Base-by-base conservation (phyloP, 1,140 invertebrate genomes). In the Bombus pyrosoma region DNA sequence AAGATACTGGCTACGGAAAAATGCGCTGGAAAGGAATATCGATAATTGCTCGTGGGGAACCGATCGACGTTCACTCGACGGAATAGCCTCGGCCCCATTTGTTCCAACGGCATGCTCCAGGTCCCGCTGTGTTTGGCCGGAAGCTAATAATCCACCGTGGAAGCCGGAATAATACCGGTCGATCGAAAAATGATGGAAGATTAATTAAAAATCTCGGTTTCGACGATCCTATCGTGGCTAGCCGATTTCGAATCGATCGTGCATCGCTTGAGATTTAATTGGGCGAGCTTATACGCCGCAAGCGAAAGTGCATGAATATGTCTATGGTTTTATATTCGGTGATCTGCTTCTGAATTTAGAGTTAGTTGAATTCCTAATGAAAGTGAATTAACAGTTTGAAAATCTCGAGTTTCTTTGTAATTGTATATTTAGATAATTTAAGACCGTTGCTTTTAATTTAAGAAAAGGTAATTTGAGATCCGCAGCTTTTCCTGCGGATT, bases 11-110 rank as follows among this genome's bases (percentile, higher is more conserved):
- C 18, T 41, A 53, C 41, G 83, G 77, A 85, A 85, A 85, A 85
- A 80, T 72, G 76, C 57, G 41, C 53, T 57, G 64, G 68, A 59
- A 39, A 85, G 77, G 57, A 62, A 85, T 73, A 80, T 73, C 53
- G 83, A 73, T 85, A 85, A 84, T 84, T 85, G 66, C 57, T 69
- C 74, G 74, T 83, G 81, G 74, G 73, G 74, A 83, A 77, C 81
- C 74, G 74, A 77, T 83, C 74, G 81, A 43, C 32, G 25, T 32
- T 62, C 72, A 28, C 59, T 47, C 25, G 34, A 18, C 1, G 53
- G 39, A 76, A 66, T 66, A 74, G 47, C 34, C 59, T 28, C 28
- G 34, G 12, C 25, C 6, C 57, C 47, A 25, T 64, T 28, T 39
- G 43, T 53, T 47, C 62, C 18, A 28, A 41, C 53, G 34, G 8